These are phyloP conservation scores for Anodontia alba DNA, from an alignment of 2,888 invertebrate genomes.

Conservation along the genomic window DNA sequence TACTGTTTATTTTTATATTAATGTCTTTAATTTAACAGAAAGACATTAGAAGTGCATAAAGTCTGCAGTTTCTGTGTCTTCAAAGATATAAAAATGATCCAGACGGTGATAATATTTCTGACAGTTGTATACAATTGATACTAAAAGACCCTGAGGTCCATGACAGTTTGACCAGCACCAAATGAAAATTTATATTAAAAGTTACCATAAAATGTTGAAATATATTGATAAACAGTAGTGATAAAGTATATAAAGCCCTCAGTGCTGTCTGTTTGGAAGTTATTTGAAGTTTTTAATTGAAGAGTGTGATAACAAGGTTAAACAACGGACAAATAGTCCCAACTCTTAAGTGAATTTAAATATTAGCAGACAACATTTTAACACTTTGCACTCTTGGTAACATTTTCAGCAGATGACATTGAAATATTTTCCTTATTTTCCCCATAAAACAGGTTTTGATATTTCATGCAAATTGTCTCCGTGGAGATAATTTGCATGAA, in stretches of 20 bases:
- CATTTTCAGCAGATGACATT: too few species aligned
- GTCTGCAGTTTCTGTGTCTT: not conserved
- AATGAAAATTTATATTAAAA: not conserved
- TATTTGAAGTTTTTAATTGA: slow-evolving; percentile 1
- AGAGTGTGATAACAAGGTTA: not conserved
- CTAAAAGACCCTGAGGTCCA: not conserved
- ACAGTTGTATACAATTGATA: not conserved
- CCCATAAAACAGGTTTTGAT: too few species aligned
- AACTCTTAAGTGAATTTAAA: too few species aligned
- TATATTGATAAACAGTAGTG: not conserved
- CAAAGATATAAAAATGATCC: not conserved
- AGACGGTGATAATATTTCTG: not conserved
- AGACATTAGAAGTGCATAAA: not conserved
- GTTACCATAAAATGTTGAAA: not conserved
- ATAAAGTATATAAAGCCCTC: slow-evolving; percentile 1
- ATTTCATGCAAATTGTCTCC: too few species aligned
- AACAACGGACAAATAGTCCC: slow-evolving; percentile 6
- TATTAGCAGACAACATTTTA: too few species aligned
- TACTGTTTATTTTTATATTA: too few species aligned
- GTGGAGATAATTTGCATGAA: too few species aligned
- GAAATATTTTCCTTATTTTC: too few species aligned
- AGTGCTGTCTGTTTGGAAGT: not conserved
- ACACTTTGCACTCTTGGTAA: too few species aligned
- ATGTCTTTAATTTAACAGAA: not conserved
- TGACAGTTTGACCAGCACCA: not conserved